phyloP scores from a whole-genome alignment of 2,113 vertebrate species.

The Gobius niger region DNA sequence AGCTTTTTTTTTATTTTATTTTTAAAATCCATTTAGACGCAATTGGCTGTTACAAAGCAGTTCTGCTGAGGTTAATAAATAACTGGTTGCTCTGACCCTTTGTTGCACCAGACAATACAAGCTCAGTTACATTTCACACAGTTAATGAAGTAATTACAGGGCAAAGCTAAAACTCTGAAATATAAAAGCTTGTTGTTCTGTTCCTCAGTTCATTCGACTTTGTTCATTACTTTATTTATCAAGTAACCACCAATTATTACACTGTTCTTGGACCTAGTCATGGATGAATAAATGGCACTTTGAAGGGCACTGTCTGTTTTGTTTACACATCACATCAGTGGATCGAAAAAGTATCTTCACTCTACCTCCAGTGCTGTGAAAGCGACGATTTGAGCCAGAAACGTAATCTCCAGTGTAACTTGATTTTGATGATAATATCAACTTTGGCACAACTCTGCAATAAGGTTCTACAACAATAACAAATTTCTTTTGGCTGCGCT shows the following conservation, averaged over 20 bases:
- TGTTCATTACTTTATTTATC: neutral
- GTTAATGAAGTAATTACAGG: constrained; percentile 27
- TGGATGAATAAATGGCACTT: too few relatives aligned
- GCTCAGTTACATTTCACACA: constrained; percentile 4
- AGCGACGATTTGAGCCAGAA: neutral
- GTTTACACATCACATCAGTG: neutral
- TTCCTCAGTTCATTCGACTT: constrained; percentile 18
- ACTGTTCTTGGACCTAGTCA: too few relatives aligned
- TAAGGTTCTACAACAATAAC: neutral
- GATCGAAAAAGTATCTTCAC: too few relatives aligned
- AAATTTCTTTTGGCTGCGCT: constrained; percentile 2
- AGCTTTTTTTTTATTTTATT: neutral
- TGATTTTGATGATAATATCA: neutral
- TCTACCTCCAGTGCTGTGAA: neutral
- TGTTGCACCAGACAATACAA: constrained; percentile 20
- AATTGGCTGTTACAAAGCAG: constrained; percentile 11
- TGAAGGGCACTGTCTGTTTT: too few relatives aligned
- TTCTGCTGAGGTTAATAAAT: constrained; percentile 32
- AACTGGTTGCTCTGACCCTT: constrained; percentile 29
- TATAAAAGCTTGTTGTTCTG: constrained; percentile 29
- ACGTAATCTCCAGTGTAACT: neutral
- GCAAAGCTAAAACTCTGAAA: neutral
- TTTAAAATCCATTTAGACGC: constrained; percentile 7
- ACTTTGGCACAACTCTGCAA: neutral
- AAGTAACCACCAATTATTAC: neutral